These are phyloP conservation scores for Acanthacorydalis orientalis DNA, from an alignment of 2,888 invertebrate genomes.

Conservation along the genomic window DNA sequence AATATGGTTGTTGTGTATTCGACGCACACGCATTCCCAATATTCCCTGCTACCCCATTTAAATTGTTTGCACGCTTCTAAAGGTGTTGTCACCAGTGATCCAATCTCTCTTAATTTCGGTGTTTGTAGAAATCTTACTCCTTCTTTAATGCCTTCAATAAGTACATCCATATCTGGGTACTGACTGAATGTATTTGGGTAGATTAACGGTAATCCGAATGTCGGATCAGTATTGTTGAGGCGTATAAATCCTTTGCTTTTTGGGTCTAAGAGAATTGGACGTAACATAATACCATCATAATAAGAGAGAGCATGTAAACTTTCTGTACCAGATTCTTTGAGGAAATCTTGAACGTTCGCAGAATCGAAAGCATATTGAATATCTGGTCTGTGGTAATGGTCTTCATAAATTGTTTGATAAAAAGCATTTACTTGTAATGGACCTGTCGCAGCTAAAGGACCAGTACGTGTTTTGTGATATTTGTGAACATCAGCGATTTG, in stretches of 20 bases:
- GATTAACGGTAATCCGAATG: conserved; percentile 53
- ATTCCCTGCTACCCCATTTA: conserved; percentile 42
- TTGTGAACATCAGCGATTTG: conserved; percentile 27
- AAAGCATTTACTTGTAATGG: conserved; percentile 40
- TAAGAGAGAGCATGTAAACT: conserved; percentile 39
- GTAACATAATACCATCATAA: conserved; percentile 40
- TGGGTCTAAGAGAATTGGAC: conserved; percentile 44
- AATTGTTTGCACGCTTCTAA: conserved; percentile 38
- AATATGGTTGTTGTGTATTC: conserved; percentile 53
- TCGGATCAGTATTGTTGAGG: conserved; percentile 51
- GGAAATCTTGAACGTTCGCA: conserved; percentile 35
- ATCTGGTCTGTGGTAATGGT: conserved; percentile 34
- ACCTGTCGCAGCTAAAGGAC: conserved; percentile 36
- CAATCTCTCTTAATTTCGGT: conserved; percentile 35
- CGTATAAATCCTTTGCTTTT: conserved; percentile 43
- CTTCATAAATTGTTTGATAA: conserved; percentile 37
- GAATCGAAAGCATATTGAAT: conserved; percentile 50
- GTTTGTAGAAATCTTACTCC: conserved; percentile 40
- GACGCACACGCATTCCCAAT: conserved; percentile 45
- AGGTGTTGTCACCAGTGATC: conserved; percentile 34
- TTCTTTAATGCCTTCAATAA: conserved; percentile 42
- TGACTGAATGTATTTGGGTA: conserved; percentile 50
- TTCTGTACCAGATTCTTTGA: conserved; percentile 33
- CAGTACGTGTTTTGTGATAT: conserved; percentile 26
- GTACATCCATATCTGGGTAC: conserved; percentile 40